Evolutionary conservation across 2,888 invertebrate genomes (phyloP), one percentile per base, ranked within the genome.

Genomic region (Neoitamus cyanurus): DNA sequence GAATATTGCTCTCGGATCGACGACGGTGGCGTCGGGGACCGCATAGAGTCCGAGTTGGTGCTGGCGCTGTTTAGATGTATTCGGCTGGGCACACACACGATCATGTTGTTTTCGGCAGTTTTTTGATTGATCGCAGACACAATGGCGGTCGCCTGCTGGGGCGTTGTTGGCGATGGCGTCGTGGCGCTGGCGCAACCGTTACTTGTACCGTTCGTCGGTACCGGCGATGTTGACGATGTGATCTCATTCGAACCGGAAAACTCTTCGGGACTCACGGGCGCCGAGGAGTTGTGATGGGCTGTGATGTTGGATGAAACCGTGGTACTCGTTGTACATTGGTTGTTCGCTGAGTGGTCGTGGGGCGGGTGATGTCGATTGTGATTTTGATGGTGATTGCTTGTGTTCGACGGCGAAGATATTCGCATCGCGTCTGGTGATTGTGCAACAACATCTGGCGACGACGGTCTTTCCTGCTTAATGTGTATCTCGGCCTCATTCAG

Each of bases 201-300:
- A 48, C 36, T 83, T 37, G 58, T 9, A 58, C 42, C 42, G 42
- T 84, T 82, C 37, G 69, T 82, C 70, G 90, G 91, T 83, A 93
- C 92, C 42, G 93, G 94, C 73, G 94, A 94, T 70, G 94, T 94
- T n/a, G 94, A 94, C 13, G 94, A 94, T 37, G 94, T 94, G 83
- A 94, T 94, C 87, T 94, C 94, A 88, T 94, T 94, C 85, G 94
- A 94, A 46, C 93, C 93, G 20, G 94, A 93, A 83, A 94, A 93
- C 34, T 93, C 91, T 86, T 90, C 91, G 30, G 90, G 89, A 86
- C 91, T 91, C 75, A 88, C 88, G 25, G 86, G 84, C 13, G 84
- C 83, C 78, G 77, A 68, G 37, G 85, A 34, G 36, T 36, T 83
- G 11, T 70, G 82, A 34, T 85, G 82, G 30, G n/a, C 77, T n/a